Evolutionary conservation across 2,113 vertebrate genomes (phyloP).

Genomic region (Eurystomus gularis): DNA sequence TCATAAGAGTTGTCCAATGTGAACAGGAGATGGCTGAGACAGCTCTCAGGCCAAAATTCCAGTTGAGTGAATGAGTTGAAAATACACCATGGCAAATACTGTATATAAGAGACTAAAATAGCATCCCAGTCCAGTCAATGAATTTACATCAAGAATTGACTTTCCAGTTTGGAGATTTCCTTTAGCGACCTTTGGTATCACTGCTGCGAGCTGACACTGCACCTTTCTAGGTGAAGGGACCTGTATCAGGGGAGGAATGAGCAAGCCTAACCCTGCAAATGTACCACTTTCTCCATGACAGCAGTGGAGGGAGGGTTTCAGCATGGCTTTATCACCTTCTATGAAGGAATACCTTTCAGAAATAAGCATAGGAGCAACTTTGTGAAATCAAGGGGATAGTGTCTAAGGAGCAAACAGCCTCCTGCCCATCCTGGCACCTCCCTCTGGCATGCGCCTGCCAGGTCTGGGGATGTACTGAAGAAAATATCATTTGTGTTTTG

Average conservation of each 20-base stretch:
- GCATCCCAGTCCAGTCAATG: not conserved
- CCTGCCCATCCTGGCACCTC: not conserved
- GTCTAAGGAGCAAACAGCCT: not conserved
- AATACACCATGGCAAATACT: not conserved
- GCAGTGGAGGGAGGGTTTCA: not conserved
- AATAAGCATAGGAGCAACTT: not conserved
- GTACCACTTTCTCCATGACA: rapidly evolving
- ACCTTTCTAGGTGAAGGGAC: not conserved
- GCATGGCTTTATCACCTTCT: rapidly evolving
- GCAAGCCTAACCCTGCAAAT: not conserved
- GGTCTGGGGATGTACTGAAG: not conserved
- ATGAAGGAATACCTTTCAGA: not conserved
- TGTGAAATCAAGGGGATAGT: not conserved
- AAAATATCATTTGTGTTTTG: not conserved
- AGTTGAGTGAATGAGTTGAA: not conserved
- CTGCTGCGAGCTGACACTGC: not conserved
- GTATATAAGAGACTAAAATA: not conserved
- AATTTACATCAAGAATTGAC: not conserved
- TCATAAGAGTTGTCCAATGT: not conserved
- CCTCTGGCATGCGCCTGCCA: not conserved
- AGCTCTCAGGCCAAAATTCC: not conserved
- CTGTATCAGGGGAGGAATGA: not conserved
- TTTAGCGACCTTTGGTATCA: not conserved
- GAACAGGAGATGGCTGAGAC: not conserved
- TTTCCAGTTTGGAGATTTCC: not conserved